phyloP scores from a whole-genome alignment of 2,888 invertebrate genomes.

The Cosmorhoe ocellata region DNA sequence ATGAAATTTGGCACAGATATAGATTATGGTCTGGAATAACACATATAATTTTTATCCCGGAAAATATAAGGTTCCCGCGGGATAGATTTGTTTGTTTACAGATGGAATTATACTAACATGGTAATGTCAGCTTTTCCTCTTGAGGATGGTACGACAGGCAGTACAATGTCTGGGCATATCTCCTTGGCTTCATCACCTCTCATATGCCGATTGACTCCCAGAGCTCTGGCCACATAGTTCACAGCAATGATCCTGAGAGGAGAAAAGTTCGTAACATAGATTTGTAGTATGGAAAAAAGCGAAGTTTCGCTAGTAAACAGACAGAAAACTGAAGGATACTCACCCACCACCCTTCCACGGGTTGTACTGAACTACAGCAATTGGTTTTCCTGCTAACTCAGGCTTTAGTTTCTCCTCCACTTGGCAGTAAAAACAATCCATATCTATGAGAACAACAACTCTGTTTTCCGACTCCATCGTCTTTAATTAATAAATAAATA shows the following conservation, averaged over 20 bases:
- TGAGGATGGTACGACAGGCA: slow-evolving; percentile 92
- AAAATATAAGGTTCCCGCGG: too few relatives aligned
- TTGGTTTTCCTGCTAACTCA: slow-evolving; percentile 90
- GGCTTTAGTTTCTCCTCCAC: slow-evolving; percentile 97
- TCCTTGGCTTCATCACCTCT: slow-evolving; percentile 94
- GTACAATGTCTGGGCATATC: slow-evolving; percentile 92
- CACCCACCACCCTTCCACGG: slow-evolving; percentile 97
- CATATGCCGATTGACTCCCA: slow-evolving; percentile 95
- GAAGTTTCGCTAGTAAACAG: too few relatives aligned
- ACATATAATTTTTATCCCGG: too few relatives aligned
- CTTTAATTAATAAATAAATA: not conserved
- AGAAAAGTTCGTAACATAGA: too few relatives aligned
- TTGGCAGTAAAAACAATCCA: slow-evolving; percentile 99
- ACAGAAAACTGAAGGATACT: slow-evolving; percentile 37
- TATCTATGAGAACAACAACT: slow-evolving; percentile 95
- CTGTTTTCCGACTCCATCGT: slow-evolving; percentile 81
- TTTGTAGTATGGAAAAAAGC: too few relatives aligned
- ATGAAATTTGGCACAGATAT: too few relatives aligned
- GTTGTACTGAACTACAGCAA: slow-evolving; percentile 98
- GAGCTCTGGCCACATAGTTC: slow-evolving; percentile 96
- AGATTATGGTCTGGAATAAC: too few relatives aligned
- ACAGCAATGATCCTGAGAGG: slow-evolving; percentile 94
- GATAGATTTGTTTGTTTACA: too few relatives aligned
- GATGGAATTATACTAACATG: slow-evolving; percentile 83
- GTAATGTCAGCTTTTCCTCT: slow-evolving; percentile 97